phyloP scores from a whole-genome alignment of 35 echinoderm and acorn worm genomes.

The Apostichopus parvimensis region DNA sequence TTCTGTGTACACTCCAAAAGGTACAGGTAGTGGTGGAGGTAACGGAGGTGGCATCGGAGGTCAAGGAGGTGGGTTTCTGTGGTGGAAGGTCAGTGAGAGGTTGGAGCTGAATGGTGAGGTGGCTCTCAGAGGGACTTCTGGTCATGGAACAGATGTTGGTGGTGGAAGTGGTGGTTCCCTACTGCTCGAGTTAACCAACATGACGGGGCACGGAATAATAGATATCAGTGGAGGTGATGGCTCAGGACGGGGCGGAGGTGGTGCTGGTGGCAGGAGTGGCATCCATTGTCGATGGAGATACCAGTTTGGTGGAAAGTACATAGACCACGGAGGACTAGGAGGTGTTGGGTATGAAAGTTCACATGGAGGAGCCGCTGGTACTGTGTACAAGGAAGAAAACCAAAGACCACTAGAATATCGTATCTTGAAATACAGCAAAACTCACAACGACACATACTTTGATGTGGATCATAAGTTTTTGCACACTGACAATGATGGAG shows the following conservation, averaged over 20 bases:
- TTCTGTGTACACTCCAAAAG: constrained; percentile 71
- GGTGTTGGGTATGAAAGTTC: constrained; percentile 37
- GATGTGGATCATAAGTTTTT: too few relatives aligned
- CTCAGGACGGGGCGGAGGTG: constrained; percentile 74
- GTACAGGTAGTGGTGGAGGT: constrained; percentile 83
- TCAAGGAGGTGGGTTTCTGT: constrained; percentile 76
- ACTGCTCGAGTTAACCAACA: constrained; percentile 73
- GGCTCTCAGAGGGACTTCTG: constrained; percentile 72
- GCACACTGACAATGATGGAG: too few relatives aligned
- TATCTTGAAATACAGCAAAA: too few relatives aligned
- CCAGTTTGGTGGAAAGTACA: constrained; percentile 80
- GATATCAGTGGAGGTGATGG: constrained; percentile 74
- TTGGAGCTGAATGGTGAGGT: constrained; percentile 81
- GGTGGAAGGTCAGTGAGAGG: constrained; percentile 80
- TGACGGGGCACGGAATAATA: constrained; percentile 89
- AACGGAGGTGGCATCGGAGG: constrained; percentile 84
- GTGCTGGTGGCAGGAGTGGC: constrained; percentile 78
- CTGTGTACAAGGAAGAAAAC: too few relatives aligned
- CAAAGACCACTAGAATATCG: too few relatives aligned
- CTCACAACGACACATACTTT: too few relatives aligned
- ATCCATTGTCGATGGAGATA: constrained; percentile 89
- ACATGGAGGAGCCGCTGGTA: too few relatives aligned
- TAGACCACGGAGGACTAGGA: constrained; percentile 83
- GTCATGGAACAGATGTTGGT: constrained; percentile 62
- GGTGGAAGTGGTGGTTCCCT: constrained; percentile 84